phyloP scores from a whole-genome alignment of 2,888 invertebrate species.

The Onthophagus sagittarius region DNA sequence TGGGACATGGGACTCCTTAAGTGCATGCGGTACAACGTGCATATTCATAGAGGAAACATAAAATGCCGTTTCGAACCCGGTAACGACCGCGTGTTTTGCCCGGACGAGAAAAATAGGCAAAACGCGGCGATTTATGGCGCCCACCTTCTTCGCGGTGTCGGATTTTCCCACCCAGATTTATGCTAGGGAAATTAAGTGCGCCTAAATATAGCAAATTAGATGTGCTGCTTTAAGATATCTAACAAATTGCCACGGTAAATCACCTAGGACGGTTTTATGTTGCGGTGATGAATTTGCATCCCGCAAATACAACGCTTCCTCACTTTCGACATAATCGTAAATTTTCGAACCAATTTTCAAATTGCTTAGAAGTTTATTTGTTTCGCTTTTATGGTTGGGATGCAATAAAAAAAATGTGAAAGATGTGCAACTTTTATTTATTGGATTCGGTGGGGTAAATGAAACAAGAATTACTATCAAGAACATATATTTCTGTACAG shows the following conservation, averaged over 20 bases:
- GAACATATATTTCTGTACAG: conserved; percentile 35
- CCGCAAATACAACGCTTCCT: conserved; percentile 1
- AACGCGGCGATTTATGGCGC: conserved; percentile 3
- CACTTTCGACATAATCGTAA: conserved; percentile 1
- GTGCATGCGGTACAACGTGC: neutral
- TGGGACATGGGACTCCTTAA: neutral
- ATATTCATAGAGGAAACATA: conserved; percentile 6
- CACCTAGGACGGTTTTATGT: conserved; percentile 19
- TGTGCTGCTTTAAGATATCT: conserved; percentile 18
- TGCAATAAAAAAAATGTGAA: neutral
- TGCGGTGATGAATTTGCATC: conserved; percentile 15
- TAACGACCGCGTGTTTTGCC: neutral
- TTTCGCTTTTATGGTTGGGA: neutral
- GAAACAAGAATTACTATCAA: conserved; percentile 18
- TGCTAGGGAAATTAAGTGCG: conserved; percentile 16
- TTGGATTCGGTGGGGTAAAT: neutral
- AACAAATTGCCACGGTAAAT: conserved; percentile 22
- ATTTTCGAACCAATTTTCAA: conserved; percentile 2
- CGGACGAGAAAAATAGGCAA: neutral
- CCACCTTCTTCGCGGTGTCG: conserved; percentile 2
- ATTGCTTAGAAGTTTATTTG: neutral
- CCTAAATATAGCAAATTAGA: conserved; percentile 25
- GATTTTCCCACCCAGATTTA: conserved; percentile 19
- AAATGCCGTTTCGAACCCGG: neutral
- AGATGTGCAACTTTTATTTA: neutral